Conservation (phyloP, 2,113 vertebrate genomes). For the Erythrolamprus reginae region DNA sequence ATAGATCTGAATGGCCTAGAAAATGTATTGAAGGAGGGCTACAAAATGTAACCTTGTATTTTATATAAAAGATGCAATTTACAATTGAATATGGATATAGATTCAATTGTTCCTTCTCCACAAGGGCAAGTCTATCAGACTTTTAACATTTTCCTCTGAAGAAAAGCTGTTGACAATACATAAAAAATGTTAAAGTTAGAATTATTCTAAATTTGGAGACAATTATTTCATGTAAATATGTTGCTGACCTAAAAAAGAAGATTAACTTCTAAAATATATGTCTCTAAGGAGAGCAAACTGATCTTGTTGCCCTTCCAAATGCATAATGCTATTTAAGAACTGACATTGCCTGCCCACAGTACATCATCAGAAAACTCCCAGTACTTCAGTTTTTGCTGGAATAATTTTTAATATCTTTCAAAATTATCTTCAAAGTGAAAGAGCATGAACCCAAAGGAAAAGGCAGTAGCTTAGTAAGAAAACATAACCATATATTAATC, state of each 20-base stretch:
- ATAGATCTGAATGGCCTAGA: not conserved
- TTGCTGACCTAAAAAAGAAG: not conserved
- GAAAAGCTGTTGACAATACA: not conserved
- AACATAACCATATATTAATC: not conserved
- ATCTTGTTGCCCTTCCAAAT: not conserved
- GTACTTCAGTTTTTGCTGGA: not conserved
- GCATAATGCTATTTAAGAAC: not conserved
- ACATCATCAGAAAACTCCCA: not conserved
- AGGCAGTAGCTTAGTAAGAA: not conserved
- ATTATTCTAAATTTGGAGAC: not conserved
- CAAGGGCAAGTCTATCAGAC: not conserved
- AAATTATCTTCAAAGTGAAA: not conserved
- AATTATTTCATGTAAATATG: not conserved
- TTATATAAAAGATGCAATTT: not conserved
- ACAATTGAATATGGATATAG: not conserved
- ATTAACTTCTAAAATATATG: not conserved
- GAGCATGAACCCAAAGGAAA: not conserved
- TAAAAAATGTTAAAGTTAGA: not conserved
- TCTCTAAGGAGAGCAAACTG: not conserved
- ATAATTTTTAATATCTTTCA: not conserved
- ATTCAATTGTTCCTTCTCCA: not conserved
- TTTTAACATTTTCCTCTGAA: not conserved
- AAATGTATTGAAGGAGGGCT: not conserved
- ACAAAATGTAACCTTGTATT: not conserved
- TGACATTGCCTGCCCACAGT: not conserved